Evolutionary conservation across 2,888 invertebrate genomes (phyloP).

Genomic region (Camptogramma bilineatum): DNA sequence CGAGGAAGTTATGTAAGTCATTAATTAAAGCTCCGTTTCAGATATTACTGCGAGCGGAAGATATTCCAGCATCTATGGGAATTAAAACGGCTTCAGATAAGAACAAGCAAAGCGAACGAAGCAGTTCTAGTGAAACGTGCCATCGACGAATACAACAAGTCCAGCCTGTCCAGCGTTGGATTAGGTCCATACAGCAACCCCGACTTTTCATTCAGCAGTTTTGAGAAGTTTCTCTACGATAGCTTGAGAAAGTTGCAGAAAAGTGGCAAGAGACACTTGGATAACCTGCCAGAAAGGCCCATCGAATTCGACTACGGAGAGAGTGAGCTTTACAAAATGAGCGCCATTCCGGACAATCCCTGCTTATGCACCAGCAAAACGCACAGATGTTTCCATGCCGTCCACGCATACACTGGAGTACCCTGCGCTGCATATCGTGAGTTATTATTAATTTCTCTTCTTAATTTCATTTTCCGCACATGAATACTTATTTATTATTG

Average conservation of each 20-base stretch:
- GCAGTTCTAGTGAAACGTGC: constrained; percentile 94
- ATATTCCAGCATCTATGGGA: constrained; percentile 97
- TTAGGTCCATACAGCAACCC: constrained; percentile 87
- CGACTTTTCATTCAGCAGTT: constrained; percentile 90
- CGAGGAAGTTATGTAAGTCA: not conserved
- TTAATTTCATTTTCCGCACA: not conserved
- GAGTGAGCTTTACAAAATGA: constrained; percentile 86
- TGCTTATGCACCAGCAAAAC: constrained; percentile 94
- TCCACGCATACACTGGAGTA: constrained; percentile 95
- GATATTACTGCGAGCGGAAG: constrained; percentile 95
- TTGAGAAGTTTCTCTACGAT: constrained; percentile 95
- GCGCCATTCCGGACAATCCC: constrained; percentile 89
- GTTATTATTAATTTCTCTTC: constrained; percentile 60
- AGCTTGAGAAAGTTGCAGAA: constrained; percentile 92
- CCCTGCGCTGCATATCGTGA: constrained; percentile 95
- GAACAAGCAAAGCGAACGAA: constrained; percentile 95
- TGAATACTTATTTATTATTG: not conserved
- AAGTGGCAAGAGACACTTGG: constrained; percentile 87
- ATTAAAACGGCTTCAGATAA: constrained; percentile 95
- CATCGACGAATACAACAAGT: constrained; percentile 92
- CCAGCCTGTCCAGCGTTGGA: constrained; percentile 88
- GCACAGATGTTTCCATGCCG: constrained; percentile 95
- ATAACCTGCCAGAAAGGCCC: constrained; percentile 85
- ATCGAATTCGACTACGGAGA: constrained; percentile 83
- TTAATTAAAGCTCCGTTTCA: constrained; percentile 60